Evolutionary conservation across 1,140 invertebrate species (phyloP).

Genomic region (Manduca sexta): DNA sequence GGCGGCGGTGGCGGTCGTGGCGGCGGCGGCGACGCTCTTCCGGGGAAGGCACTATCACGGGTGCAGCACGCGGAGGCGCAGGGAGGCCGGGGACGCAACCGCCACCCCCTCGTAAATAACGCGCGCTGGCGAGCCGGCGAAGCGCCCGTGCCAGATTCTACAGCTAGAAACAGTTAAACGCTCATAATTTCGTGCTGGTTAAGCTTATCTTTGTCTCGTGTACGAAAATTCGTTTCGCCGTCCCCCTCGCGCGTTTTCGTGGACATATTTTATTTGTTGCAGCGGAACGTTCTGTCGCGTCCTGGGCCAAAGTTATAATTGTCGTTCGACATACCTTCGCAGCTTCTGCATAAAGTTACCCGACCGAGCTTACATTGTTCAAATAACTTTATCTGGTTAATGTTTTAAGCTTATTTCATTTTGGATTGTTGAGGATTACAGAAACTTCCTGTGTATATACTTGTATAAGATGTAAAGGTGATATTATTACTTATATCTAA

Average conservation of each 20-base stretch:
- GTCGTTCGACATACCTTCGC: conserved; percentile 65
- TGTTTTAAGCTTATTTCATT: conserved; percentile 41
- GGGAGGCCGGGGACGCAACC: conserved; percentile 28
- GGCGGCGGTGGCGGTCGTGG: conserved; percentile 23
- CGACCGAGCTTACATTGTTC: conserved; percentile 55
- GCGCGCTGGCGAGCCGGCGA: conserved; percentile 69
- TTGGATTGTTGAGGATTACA: background rate
- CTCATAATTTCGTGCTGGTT: conserved; percentile 73
- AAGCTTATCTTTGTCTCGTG: conserved; percentile 72
- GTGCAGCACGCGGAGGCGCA: conserved; percentile 40
- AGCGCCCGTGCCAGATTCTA: conserved; percentile 70
- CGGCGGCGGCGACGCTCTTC: conserved; percentile 51
- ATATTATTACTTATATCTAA: too few species aligned
- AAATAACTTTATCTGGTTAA: conserved; percentile 60
- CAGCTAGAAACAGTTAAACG: conserved; percentile 73
- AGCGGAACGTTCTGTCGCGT: conserved; percentile 51
- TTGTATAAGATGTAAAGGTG: too few species aligned
- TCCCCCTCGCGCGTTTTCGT: conserved; percentile 59
- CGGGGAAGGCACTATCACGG: conserved; percentile 68
- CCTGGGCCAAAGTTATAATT: conserved; percentile 68
- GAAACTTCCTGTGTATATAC: background rate
- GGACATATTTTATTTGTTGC: conserved; percentile 70
- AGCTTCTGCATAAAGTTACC: conserved; percentile 63
- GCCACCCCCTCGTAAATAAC: conserved; percentile 70
- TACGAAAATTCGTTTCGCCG: conserved; percentile 63